phyloP scores from a whole-genome alignment of 2,113 vertebrate genomes.

The Pollachius pollachius region DNA sequence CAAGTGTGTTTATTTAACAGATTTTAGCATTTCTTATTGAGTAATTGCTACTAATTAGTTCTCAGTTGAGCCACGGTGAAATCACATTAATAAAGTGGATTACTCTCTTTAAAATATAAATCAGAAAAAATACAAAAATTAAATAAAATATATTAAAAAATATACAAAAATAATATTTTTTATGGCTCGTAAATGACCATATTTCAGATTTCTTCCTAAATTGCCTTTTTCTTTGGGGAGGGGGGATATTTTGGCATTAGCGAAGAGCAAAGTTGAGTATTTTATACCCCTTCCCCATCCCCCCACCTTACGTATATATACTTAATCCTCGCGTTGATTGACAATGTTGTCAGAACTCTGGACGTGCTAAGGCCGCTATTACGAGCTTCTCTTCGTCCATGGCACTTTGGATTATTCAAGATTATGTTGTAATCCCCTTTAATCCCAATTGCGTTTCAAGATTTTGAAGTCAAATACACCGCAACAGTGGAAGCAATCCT shows the following conservation, averaged over 20 bases:
- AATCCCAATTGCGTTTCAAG: constrained; percentile 94
- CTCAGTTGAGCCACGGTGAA: constrained; percentile 43
- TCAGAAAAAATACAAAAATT: background rate
- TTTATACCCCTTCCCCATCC: background rate
- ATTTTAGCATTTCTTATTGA: constrained; percentile 46
- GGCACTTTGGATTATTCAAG: constrained; percentile 99
- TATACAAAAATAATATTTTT: too few species aligned
- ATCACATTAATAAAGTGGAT: constrained; percentile 57
- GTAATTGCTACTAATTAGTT: constrained; percentile 66
- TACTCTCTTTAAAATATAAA: constrained; percentile 68
- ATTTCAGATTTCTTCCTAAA: constrained; percentile 65
- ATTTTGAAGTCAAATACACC: constrained; percentile 94
- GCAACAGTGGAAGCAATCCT: constrained; percentile 89
- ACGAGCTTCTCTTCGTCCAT: constrained; percentile 91
- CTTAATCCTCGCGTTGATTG: constrained; percentile 79
- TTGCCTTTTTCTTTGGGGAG: constrained; percentile 33
- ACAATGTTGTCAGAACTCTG: constrained; percentile 85
- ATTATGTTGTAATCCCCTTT: constrained; percentile 99
- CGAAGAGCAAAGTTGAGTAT: background rate
- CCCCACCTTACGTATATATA: constrained; percentile 63
- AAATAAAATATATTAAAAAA: too few species aligned
- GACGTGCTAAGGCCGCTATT: constrained; percentile 90
- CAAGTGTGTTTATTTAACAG: constrained; percentile 45
- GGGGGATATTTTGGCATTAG: background rate
- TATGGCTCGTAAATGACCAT: constrained; percentile 28